Percentiles rank a stretch among this genome's conserved stretches.
Evolutionary conservation across 2,113 vertebrate species (phyloP).

Genomic region (Pungitius pungitius): DNA sequence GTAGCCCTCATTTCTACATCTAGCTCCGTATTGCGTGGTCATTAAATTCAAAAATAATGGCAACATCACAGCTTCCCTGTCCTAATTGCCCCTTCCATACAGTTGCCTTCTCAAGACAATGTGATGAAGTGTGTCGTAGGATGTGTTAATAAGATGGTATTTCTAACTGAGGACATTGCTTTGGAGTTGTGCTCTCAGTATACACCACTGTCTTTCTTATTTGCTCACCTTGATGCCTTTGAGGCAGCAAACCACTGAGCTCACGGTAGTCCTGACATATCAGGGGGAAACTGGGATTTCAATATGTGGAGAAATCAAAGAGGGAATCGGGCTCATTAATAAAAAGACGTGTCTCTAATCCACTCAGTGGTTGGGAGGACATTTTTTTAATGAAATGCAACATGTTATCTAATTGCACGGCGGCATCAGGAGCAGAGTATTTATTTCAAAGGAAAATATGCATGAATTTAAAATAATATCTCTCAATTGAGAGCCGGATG

Average conservation of each 20-base stretch:
- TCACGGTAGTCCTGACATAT: conserved; percentile 42
- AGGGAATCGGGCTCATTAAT: conserved; percentile 70
- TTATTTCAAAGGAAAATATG: conserved; percentile 70
- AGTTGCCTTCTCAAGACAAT: conserved; percentile 80
- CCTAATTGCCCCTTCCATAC: conserved; percentile 83
- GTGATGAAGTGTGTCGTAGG: conserved; percentile 79
- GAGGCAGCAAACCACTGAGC: conserved; percentile 49
- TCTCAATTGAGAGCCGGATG: conserved; percentile 60
- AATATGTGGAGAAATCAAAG: conserved; percentile 69
- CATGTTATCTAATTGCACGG: conserved; percentile 70
- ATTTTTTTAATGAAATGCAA: conserved; percentile 75
- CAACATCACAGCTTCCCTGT: conserved; percentile 80
- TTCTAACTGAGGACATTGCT: conserved; percentile 75
- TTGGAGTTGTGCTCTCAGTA: conserved; percentile 54
- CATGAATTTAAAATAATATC: conserved; percentile 67
- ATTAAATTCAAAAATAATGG: conserved; percentile 87
- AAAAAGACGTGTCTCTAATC: conserved; percentile 65
- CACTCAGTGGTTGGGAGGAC: conserved; percentile 45
- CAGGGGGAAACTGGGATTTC: conserved; percentile 61
- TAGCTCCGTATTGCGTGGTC: conserved; percentile 81
- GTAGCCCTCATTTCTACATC: conserved; percentile 82
- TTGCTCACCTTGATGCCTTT: conserved; percentile 62
- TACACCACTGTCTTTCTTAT: conserved; percentile 37
- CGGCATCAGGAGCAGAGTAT: conserved; percentile 37
- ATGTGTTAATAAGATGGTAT: conserved; percentile 83